Conservation (phyloP, 2,113 vertebrate species). For the Parotia lawesii region DNA sequence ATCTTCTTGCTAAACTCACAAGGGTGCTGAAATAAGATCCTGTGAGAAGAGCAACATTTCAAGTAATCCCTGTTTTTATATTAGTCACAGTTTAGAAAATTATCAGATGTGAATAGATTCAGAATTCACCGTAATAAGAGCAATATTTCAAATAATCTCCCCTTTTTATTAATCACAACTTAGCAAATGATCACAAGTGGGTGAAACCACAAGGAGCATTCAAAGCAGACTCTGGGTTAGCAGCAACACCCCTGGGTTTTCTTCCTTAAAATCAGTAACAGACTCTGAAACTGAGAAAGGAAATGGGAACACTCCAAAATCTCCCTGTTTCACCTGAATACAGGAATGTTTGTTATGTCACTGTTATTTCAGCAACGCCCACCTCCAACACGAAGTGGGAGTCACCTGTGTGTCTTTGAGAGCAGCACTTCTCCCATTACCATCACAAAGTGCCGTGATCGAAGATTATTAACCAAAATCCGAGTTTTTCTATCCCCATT, state of each 20-base stretch:
- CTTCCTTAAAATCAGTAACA: background rate
- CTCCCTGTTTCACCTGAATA: background rate
- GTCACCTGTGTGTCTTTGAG: background rate
- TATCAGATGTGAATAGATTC: background rate
- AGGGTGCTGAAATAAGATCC: background rate
- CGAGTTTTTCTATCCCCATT: background rate
- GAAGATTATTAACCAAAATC: background rate
- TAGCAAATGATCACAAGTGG: background rate
- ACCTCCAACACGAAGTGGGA: accelerated
- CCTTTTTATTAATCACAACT: background rate
- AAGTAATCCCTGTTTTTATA: background rate
- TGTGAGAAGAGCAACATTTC: background rate
- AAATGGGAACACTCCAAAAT: background rate
- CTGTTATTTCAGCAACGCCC: background rate
- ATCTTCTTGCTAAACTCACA: background rate
- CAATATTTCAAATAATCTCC: background rate
- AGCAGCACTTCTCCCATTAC: background rate
- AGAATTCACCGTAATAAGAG: background rate
- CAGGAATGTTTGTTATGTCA: background rate
- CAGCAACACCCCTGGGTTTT: background rate
- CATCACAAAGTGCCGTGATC: background rate
- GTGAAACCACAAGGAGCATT: background rate
- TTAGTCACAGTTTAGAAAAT: background rate
- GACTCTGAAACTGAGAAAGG: background rate
- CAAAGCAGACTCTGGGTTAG: background rate